phyloP scores from a whole-genome alignment of 2,797 vertebrate species.

The Melanotaenia parkinsoni region DNA sequence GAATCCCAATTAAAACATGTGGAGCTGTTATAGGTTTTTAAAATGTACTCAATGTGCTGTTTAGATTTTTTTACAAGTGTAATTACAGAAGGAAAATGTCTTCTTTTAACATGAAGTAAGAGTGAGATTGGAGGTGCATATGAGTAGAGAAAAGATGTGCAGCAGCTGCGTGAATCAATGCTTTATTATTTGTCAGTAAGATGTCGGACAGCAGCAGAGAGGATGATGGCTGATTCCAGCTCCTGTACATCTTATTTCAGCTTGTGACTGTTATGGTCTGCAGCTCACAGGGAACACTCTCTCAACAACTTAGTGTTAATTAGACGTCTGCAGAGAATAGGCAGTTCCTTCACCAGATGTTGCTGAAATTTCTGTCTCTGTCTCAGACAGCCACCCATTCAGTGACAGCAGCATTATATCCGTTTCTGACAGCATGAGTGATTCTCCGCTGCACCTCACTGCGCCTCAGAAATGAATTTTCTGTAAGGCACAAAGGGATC shows the following conservation, averaged over 20 bases:
- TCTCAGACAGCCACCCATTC: constrained; percentile 25
- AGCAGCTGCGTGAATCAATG: constrained; percentile 23
- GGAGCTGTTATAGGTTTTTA: background rate
- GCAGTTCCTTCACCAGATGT: constrained; percentile 66
- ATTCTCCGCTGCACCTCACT: constrained; percentile 43
- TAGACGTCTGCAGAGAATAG: constrained; percentile 58
- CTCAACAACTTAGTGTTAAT: constrained; percentile 64
- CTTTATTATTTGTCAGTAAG: constrained; percentile 51
- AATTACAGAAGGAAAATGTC: constrained; percentile 1
- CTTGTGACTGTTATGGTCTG: constrained; percentile 44
- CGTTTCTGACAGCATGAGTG: constrained; percentile 35
- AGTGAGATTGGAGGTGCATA: background rate
- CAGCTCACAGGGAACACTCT: constrained; percentile 64
- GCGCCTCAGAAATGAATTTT: constrained; percentile 61
- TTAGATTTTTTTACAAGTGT: background rate
- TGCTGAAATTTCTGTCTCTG: constrained; percentile 44
- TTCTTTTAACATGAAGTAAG: background rate
- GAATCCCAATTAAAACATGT: background rate
- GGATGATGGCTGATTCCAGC: constrained; percentile 52
- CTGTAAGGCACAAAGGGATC: constrained; percentile 41
- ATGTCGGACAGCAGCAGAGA: constrained; percentile 40
- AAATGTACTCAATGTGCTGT: background rate
- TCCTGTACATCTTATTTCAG: constrained; percentile 59
- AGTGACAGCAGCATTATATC: constrained; percentile 44
- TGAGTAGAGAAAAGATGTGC: constrained; percentile 22